Conservation (phyloP, 2,888 invertebrate species). For the Pseudeuparius sepicola region DNA sequence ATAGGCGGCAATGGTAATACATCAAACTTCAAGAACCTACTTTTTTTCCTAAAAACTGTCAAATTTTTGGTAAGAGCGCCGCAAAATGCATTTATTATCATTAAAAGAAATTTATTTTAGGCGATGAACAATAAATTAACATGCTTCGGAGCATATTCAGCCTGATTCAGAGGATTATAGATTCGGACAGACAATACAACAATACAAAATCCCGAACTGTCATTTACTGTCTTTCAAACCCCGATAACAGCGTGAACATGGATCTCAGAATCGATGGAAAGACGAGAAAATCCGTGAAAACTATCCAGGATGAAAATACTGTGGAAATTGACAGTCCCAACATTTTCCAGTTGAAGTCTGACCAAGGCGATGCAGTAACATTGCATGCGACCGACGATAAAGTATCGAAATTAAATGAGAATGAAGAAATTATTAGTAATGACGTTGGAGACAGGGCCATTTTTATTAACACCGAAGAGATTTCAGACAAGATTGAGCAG, state of each 20-base stretch:
- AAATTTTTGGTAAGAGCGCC: too few relatives aligned
- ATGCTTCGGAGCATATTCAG: conserved; percentile 30
- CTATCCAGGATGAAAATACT: conserved; percentile 12
- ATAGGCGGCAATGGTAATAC: too few relatives aligned
- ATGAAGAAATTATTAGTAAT: conserved; percentile 1
- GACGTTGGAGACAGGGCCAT: background rate
- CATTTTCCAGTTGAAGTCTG: conserved; percentile 22
- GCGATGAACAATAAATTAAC: too few relatives aligned
- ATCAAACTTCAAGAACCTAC: too few relatives aligned
- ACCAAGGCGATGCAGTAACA: conserved; percentile 24
- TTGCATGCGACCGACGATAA: conserved; percentile 12
- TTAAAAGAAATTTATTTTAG: too few relatives aligned
- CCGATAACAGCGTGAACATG: conserved; percentile 23
- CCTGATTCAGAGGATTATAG: conserved; percentile 27
- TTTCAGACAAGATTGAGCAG: background rate
- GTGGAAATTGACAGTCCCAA: conserved; percentile 11
- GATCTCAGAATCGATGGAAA: conserved; percentile 24
- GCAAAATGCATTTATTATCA: too few relatives aligned
- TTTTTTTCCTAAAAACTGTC: too few relatives aligned
- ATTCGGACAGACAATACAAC: conserved; percentile 25
- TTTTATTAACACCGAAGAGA: background rate
- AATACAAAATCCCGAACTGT: conserved; percentile 25
- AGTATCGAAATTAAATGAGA: background rate
- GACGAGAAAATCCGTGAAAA: conserved; percentile 15
- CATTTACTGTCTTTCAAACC: conserved; percentile 23